Evolutionary conservation across 64 coral and sea anemone genomes (phyloP).

Genomic region (Stylophora pistillata): DNA sequence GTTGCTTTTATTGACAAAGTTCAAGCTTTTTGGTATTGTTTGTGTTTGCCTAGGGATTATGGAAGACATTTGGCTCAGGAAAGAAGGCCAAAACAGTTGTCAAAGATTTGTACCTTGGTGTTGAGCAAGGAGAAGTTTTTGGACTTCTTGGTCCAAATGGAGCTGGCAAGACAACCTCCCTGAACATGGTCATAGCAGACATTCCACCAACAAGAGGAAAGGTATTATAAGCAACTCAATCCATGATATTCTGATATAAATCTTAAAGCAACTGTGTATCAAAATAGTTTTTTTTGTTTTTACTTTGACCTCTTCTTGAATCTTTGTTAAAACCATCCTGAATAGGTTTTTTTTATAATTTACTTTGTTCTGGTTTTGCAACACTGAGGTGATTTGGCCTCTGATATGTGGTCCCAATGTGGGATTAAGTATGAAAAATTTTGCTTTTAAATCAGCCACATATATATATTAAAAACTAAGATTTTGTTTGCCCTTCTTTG

Average conservation of each 20-base stretch:
- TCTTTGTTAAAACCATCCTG: too few species aligned
- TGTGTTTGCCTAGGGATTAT: constrained; percentile 58
- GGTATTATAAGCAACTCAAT: constrained; percentile 12
- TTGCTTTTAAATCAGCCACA: too few species aligned
- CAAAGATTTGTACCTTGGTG: constrained; percentile 75
- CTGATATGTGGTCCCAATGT: too few species aligned
- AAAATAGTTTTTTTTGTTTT: too few species aligned
- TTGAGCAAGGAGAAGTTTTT: constrained; percentile 86
- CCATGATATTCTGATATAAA: too few species aligned
- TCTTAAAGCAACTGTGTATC: too few species aligned
- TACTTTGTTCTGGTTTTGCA: too few species aligned
- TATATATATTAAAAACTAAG: not conserved
- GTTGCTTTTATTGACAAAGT: too few species aligned
- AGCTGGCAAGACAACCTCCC: constrained; percentile 82
- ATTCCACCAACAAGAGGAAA: constrained; percentile 69
- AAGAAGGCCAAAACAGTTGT: constrained; percentile 66
- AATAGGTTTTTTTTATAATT: too few species aligned
- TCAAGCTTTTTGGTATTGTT: not conserved
- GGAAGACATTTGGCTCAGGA: constrained; percentile 78
- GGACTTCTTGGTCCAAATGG: constrained; percentile 87
- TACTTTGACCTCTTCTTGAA: too few species aligned
- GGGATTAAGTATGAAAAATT: too few species aligned
- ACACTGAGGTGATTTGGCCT: too few species aligned
- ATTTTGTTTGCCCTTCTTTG: not conserved
- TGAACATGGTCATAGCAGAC: constrained; percentile 82